Percentiles rank a stretch among this genome's conserved stretches.
These are phyloP conservation scores for Thera britannica DNA, from an alignment of 2,888 invertebrate genomes.

Conservation along the genomic window DNA sequence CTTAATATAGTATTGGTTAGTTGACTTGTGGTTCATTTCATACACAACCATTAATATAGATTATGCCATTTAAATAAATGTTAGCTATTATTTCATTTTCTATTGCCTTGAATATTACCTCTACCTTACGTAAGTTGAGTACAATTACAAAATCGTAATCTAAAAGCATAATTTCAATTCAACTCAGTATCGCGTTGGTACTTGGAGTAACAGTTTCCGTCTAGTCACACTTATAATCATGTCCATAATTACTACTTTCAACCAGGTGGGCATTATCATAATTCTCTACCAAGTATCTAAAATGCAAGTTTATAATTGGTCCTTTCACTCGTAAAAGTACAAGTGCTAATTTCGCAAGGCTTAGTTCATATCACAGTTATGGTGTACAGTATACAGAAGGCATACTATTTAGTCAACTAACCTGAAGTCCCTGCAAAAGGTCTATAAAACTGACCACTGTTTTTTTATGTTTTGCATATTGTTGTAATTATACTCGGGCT, in stretches of 20 bases:
- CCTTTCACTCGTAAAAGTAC: constrained; percentile 32
- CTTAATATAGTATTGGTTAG: too few species aligned
- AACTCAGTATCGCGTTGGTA: neutral
- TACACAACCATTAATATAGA: too few species aligned
- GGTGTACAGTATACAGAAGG: neutral
- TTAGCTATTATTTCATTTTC: neutral
- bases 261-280: neutral
- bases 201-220: constrained; percentile 10
- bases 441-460: too few species aligned
- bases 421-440: too few species aligned
- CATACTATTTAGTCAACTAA: neutral
- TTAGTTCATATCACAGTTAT: constrained; percentile 4
- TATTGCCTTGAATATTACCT: neutral
- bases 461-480: too few species aligned
- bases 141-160: neutral
- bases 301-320: constrained; percentile 17
- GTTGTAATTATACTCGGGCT: too few species aligned
- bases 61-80: too few species aligned
- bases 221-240: constrained; percentile 8
- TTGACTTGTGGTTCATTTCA: too few species aligned
- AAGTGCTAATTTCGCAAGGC: constrained; percentile 42
- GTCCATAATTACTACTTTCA: constrained; percentile 5
- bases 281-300: constrained; percentile 8
- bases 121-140: neutral
- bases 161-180: constrained; percentile 6